Evolutionary conservation across 1,140 invertebrate species (phyloP).

Genomic region (Neotoxoptera formosana): DNA sequence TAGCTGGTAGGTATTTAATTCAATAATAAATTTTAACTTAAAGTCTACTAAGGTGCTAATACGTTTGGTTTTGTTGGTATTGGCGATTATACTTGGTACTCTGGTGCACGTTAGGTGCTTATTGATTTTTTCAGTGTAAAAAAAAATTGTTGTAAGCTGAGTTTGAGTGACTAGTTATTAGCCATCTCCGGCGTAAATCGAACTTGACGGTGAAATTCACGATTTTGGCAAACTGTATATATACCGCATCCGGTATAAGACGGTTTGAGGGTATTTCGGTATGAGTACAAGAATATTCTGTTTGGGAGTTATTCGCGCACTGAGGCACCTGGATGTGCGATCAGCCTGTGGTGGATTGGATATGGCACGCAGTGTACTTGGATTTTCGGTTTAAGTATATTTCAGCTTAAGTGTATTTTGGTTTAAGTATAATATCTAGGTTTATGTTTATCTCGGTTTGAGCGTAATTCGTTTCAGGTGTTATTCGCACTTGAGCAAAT

Average conservation of each 20-base stretch:
- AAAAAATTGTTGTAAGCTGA: background rate
- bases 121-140: background rate
- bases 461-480: background rate
- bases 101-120: too few relatives aligned
- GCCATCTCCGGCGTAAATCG: background rate
- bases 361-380: background rate
- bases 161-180: background rate
- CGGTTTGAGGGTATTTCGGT: background rate
- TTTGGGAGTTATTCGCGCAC: background rate
- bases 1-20: too few relatives aligned
- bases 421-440: background rate
- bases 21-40: too few relatives aligned
- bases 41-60: too few relatives aligned
- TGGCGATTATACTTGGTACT: too few relatives aligned
- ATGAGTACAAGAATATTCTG: background rate
- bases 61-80: too few relatives aligned
- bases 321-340: too few relatives aligned
- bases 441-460: background rate
- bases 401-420: too few relatives aligned
- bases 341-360: background rate
- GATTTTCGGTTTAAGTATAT: too few relatives aligned
- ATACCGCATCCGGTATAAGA: background rate
- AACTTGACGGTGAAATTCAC: background rate
- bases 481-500: background rate
- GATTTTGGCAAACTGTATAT: too few relatives aligned